Evolutionary conservation across 2,888 invertebrate species (phyloP).

Genomic region (Danaus chrysippus): DNA sequence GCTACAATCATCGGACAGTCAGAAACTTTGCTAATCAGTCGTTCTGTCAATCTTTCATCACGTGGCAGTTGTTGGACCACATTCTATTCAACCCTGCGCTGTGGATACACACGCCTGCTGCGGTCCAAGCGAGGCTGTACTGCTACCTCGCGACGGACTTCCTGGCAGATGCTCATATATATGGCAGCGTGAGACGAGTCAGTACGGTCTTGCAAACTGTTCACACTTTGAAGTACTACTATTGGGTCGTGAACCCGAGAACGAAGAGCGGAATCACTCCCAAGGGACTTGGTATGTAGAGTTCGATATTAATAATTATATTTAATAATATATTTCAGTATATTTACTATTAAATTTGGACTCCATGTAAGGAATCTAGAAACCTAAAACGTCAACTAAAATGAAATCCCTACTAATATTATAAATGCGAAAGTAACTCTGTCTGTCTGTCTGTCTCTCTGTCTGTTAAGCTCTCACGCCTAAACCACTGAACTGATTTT

Average conservation of each 20-base stretch:
- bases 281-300: constrained; percentile 91
- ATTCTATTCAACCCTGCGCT: constrained; percentile 99
- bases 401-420: too few species aligned
- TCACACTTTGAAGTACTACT: constrained; percentile 99
- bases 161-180: constrained; percentile 97
- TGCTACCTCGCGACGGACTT: constrained; percentile 99
- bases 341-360: too few species aligned
- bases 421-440: too few species aligned
- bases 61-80: constrained; percentile 98
- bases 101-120: constrained; percentile 98
- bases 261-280: constrained; percentile 97
- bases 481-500: too few species aligned
- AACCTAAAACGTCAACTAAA: too few species aligned
- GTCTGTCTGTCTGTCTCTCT: too few species aligned
- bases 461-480: too few species aligned
- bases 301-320: neutral
- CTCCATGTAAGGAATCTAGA: too few species aligned
- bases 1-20: constrained; percentile 74
- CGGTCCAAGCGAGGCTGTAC: constrained; percentile 96
- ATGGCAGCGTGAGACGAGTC: constrained; percentile 96
- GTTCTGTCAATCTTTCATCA: constrained; percentile 93
- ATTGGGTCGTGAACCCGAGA: constrained; percentile 98
- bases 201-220: constrained; percentile 98
- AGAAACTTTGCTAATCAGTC: constrained; percentile 73
- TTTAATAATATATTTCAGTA: too few species aligned